These are phyloP conservation scores for Alectura lathami DNA, from an alignment of 2,113 vertebrate genomes.

Conservation along the genomic window DNA sequence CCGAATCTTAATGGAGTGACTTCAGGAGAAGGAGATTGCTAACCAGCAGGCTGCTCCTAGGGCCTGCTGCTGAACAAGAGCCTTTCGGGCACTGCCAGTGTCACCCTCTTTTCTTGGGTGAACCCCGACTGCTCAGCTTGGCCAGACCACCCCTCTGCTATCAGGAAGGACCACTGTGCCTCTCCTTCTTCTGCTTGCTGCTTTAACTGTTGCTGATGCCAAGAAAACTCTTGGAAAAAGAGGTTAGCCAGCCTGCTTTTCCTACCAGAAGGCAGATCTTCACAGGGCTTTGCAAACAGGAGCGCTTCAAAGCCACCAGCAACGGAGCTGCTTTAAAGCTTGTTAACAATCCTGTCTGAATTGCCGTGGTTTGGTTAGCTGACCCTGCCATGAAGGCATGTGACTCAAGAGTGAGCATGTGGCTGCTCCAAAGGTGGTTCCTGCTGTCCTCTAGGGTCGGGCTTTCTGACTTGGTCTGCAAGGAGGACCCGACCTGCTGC, in stretches of 20 bases:
- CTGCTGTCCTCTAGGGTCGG: not conserved
- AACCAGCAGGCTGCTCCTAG: not conserved
- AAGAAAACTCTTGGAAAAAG: conserved; percentile 1
- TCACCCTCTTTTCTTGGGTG: not conserved
- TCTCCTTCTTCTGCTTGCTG: not conserved
- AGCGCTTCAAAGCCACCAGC: not conserved
- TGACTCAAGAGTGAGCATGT: not conserved
- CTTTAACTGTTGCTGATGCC: not conserved
- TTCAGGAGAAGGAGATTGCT: not conserved
- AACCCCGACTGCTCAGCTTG: not conserved
- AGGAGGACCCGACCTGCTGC: not conserved
- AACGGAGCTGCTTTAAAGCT: conserved; percentile 1
- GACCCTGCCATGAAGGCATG: accelerated
- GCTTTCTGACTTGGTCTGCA: not conserved
- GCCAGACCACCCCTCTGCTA: not conserved
- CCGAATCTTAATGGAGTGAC: not conserved
- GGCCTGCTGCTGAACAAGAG: not conserved
- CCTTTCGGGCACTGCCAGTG: not conserved
- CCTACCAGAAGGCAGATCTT: conserved; percentile 2
- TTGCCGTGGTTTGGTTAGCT: not conserved
- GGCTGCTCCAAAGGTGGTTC: not conserved
- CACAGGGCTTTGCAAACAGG: not conserved
- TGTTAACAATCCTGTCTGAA: not conserved
- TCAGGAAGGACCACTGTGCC: not conserved
- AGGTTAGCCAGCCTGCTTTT: not conserved